phyloP scores from a whole-genome alignment of 2,797 vertebrate species.

The Mareca strepera region DNA sequence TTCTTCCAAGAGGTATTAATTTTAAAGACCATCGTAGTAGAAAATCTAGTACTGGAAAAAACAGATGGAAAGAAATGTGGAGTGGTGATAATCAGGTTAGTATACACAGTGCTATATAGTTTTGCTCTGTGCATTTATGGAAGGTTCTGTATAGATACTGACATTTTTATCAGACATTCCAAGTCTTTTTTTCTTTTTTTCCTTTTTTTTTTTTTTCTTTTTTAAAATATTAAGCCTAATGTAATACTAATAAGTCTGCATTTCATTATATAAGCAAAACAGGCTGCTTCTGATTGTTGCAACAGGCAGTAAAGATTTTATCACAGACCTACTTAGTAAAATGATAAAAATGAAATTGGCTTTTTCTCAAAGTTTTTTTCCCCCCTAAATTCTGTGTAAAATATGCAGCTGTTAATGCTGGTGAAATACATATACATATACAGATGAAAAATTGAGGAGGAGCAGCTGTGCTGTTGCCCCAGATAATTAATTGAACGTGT shows the following conservation, averaged over 20 bases:
- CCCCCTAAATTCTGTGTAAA: not conserved
- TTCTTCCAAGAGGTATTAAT: not conserved
- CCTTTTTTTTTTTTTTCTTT: not conserved
- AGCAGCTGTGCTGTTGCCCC: conserved; percentile 30
- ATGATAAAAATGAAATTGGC: not conserved
- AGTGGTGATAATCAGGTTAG: not conserved
- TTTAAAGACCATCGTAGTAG: not conserved
- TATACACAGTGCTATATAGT: not conserved
- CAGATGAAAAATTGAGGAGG: conserved; percentile 12
- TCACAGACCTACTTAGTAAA: not conserved
- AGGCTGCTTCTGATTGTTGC: not conserved
- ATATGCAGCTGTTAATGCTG: conserved; percentile 22
- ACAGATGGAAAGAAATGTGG: not conserved
- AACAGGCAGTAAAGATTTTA: not conserved
- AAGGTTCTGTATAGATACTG: not conserved
- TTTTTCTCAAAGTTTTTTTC: not conserved
- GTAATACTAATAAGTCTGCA: not conserved
- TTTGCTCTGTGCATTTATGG: not conserved
- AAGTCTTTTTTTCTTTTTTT: not conserved
- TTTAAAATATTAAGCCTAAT: not conserved
- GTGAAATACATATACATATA: not conserved
- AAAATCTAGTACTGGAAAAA: not conserved
- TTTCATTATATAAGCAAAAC: not conserved
- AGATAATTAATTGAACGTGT: not conserved
- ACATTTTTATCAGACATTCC: not conserved